phyloP scores from a whole-genome alignment of 2,797 vertebrate species.

The Leptatherina wallacei region DNA sequence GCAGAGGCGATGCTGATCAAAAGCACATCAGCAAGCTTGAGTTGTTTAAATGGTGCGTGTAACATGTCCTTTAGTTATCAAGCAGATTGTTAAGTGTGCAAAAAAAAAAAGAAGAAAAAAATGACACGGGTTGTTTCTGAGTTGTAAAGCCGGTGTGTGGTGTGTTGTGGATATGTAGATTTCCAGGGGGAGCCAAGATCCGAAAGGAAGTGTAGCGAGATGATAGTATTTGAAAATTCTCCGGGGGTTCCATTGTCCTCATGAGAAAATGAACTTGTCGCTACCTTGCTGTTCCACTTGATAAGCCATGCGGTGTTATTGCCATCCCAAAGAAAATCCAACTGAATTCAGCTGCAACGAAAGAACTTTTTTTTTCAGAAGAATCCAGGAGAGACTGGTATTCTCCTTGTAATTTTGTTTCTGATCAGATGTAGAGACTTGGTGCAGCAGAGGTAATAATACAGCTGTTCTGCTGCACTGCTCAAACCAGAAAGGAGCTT shows the following conservation, averaged over 20 bases:
- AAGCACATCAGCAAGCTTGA: background rate
- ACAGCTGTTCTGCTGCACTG: conserved; percentile 18
- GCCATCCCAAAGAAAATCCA: conserved; percentile 28
- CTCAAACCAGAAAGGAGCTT: conserved; percentile 2
- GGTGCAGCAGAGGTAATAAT: conserved; percentile 30
- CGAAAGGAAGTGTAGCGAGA: conserved; percentile 15
- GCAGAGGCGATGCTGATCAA: conserved; percentile 12
- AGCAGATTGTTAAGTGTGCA: conserved; percentile 6
- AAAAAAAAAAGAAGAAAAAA: no score
- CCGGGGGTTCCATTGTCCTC: conserved; percentile 24
- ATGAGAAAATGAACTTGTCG: conserved; percentile 39
- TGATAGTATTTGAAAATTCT: conserved; percentile 25
- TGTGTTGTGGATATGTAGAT: background rate
- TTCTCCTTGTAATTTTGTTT: conserved; percentile 26
- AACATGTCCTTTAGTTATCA: conserved; percentile 2
- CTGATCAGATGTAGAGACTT: conserved; percentile 27
- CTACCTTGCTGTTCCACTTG: conserved; percentile 21
- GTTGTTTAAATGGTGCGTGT: background rate
- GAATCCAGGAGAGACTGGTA: conserved; percentile 16
- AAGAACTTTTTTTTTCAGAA: conserved; percentile 7
- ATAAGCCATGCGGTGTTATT: conserved; percentile 29
- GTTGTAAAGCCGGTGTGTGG: conserved; percentile 1
- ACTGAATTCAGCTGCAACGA: conserved; percentile 33
- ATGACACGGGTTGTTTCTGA: conserved; percentile 7
- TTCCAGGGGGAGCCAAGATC: conserved; percentile 7